Base-by-base conservation (phyloP, 2,888 invertebrate species). In the Drosophila stalkeri region DNA sequence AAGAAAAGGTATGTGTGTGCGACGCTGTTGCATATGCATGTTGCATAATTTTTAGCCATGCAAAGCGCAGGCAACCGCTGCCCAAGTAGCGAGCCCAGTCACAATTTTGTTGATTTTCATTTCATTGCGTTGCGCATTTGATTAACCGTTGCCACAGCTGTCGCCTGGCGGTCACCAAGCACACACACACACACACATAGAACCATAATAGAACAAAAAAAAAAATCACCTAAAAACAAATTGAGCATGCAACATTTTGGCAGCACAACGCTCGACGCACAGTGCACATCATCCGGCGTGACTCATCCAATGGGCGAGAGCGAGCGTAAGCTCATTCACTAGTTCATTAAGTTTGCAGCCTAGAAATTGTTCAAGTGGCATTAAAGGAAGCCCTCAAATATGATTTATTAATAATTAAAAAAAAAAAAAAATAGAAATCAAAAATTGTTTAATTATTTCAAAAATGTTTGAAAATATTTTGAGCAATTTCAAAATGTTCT, bases 141-240 rank as follows among this genome's bases (percentile, higher is more conserved):
- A 85, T 87, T 85, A 86, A 86, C 86, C 75, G 64, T 81, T 55
- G 73, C 68, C 64, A 64, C 83, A 86, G 86, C 86, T 88, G 83
- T 78, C 73, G 78, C 72, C 68, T 61, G 39, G 56, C 65, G 52
- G 60, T 66, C 52, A 43, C 18, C 44, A 33, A 20, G 23, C 23
- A 8, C 23, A 16, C 37, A 37, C 14, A 37, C 37, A 14, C 14
- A 7, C 37, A 39, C 16, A 37, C 14, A 14, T 14, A 37, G 3
- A 3, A 14, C 27, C 27, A 27, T 27, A 64, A n/a, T 23, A 20
- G 11, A 20, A 27, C 27, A 14, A 44, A 23, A 54, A 0, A 43
- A 14, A 33, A 62, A 16, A 33, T 6, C 1, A 33, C 11, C 7
- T 11, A 33, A 51, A 51, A 49, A 55, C 77, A 81, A 88, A 88